Evolutionary conservation across 1,140 invertebrate species (phyloP), one percentile per base, ranked within the genome.

Genomic region (Alviniconcha marisindica): DNA sequence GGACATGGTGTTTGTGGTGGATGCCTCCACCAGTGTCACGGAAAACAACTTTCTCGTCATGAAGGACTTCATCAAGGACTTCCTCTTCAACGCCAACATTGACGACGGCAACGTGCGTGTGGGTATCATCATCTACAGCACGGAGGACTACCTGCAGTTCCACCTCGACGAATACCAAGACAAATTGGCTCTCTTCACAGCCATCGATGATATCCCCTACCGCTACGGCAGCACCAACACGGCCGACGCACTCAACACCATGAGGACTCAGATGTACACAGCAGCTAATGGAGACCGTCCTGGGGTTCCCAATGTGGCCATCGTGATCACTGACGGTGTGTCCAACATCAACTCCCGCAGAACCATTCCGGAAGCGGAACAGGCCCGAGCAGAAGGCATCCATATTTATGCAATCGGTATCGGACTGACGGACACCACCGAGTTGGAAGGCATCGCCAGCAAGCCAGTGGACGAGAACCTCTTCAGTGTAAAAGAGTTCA

Each of bases 1-100:
- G 12, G 85, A 94, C 92, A 36, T 91, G 12, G 87, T 91, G 0
- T 80, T 91, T 36, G 81, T 91, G n/a, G 80, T 91, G 15, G 90
- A 91, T 60, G 85, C 88, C 0, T 90, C 89, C 28, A 85, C 87
- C 31, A 88, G 87, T 77, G 87, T 91, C 21, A 83, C 77, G 48
- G 74, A 80, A 48, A 66, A 56, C 28, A 85, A 89, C 80, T 89
- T 89, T 74, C 42, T 69, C 31, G 76, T 89, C 63, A 84, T 85
- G 84, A 81, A 86, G 24, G 82, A 85, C 38, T 89, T 89, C 81
- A 69, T 88, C 44, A 87, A 86, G 80, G 77, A 87, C 36, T 83
- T 89, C 71, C 56, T 89, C 18, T 42, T 77, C 33, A 63, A 74
- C 31, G 82, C 84, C 33, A 71, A 84, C 56, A 87, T 89, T 63